Evolutionary conservation across 2,113 vertebrate genomes (phyloP).

Genomic region (Calyptomena viridis): DNA sequence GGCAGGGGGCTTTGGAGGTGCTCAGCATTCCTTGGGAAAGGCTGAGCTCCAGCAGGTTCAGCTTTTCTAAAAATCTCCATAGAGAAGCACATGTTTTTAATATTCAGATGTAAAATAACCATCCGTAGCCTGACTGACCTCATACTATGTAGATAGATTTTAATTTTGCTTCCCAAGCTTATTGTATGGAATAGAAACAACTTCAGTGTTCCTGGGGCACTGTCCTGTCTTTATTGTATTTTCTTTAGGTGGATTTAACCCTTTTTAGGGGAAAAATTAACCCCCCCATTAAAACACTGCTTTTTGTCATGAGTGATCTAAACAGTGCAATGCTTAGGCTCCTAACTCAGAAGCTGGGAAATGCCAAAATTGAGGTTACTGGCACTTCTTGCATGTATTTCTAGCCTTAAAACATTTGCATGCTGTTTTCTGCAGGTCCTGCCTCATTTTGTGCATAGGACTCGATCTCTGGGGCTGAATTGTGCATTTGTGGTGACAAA

Average conservation of each 20-base stretch:
- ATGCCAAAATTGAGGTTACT: neutral
- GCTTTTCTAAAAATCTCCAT: neutral
- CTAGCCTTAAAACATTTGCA: neutral
- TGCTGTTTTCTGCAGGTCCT: neutral
- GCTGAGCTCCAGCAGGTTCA: slow-evolving; percentile 2
- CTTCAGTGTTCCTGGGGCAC: neutral
- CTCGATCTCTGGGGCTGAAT: accelerated
- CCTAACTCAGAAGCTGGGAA: neutral
- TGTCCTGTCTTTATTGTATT: neutral
- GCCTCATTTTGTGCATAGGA: accelerated
- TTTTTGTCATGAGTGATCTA: neutral
- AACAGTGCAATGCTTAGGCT: neutral
- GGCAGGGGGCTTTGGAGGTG: neutral
- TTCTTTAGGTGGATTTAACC: neutral
- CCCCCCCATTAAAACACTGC: neutral
- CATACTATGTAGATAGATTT: neutral
- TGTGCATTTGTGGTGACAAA: neutral
- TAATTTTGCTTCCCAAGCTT: neutral
- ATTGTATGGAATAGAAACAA: neutral
- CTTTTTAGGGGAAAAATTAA: neutral
- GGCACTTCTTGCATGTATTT: accelerated
- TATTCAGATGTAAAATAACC: neutral
- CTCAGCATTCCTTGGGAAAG: neutral
- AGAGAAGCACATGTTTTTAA: neutral
- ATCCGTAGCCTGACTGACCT: neutral